These are phyloP conservation scores for Mionectes macconnelli DNA, from an alignment of 2,113 vertebrate species.

Conservation along the genomic window DNA sequence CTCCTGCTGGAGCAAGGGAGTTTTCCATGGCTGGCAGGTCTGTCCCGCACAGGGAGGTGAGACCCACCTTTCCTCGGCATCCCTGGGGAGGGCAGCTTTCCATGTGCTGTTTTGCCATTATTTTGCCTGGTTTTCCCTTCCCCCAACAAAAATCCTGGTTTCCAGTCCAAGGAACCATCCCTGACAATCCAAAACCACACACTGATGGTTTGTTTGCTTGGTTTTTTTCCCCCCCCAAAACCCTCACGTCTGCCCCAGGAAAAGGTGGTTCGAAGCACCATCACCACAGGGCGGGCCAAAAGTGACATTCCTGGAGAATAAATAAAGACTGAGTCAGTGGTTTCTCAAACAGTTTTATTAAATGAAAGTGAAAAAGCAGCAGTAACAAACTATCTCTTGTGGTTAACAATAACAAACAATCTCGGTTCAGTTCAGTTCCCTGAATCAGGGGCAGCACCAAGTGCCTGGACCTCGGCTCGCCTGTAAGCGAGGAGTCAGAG, in stretches of 20 bases:
- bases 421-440: background rate
- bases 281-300: background rate
- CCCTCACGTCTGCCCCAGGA: accelerated
- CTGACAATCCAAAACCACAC: background rate
- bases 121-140: background rate
- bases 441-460: background rate
- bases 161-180: background rate
- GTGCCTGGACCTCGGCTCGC: background rate
- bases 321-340: background rate
- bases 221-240: background rate
- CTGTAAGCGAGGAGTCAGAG: background rate
- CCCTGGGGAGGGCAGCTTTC: background rate
- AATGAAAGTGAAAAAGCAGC: background rate
- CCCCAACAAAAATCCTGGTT: background rate
- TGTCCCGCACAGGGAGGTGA: background rate
- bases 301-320: background rate
- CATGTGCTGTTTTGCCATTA: background rate
- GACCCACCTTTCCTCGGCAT: too few species aligned
- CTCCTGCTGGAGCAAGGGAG: background rate
- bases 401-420: background rate
- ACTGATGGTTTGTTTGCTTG: background rate
- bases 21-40: background rate
- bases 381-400: background rate
- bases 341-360: slow-evolving; percentile 39
- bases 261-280: background rate